Evolutionary conservation across 2,888 invertebrate genomes (phyloP).

Genomic region (Erebia aethiops): DNA sequence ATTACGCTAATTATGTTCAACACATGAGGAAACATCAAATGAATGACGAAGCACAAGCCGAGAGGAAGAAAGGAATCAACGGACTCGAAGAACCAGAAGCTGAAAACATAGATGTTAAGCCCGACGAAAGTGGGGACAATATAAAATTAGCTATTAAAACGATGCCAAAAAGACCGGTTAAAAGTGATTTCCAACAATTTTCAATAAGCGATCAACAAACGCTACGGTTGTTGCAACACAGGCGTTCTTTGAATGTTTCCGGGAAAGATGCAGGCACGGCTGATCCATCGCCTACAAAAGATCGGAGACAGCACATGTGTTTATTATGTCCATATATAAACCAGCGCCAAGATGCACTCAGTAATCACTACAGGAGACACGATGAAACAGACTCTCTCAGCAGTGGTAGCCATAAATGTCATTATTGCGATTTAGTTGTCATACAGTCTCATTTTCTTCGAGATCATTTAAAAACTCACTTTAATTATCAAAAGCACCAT

Average conservation of each 20-base stretch:
- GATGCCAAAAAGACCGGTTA: constrained; percentile 69
- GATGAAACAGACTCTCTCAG: constrained; percentile 78
- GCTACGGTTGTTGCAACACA: constrained; percentile 81
- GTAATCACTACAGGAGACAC: constrained; percentile 90
- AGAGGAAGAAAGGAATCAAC: constrained; percentile 70
- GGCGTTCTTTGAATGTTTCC: constrained; percentile 70
- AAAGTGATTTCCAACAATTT: constrained; percentile 79
- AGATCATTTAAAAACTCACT: constrained; percentile 92
- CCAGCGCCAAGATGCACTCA: constrained; percentile 87
- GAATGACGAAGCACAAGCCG: constrained; percentile 86
- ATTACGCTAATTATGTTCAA: constrained; percentile 92
- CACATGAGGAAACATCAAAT: constrained; percentile 91
- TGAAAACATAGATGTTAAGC: constrained; percentile 56
- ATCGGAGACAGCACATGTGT: constrained; percentile 86
- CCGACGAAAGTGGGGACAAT: constrained; percentile 59
- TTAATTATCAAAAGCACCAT: constrained; percentile 82
- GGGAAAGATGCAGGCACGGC: constrained; percentile 59
- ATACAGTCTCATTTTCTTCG: constrained; percentile 88
- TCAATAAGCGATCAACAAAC: constrained; percentile 85
- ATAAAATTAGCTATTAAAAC: constrained; percentile 77
- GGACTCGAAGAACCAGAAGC: constrained; percentile 52
- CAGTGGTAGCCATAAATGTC: constrained; percentile 86
- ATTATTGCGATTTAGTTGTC: constrained; percentile 92
- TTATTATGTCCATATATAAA: constrained; percentile 91
- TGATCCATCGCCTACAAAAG: constrained; percentile 78